A percentile compares a stretch with the other conserved stretches of the same genome.
These are phyloP conservation scores for Latheticus oryzae DNA, from an alignment of 2,888 invertebrate species.

Conservation along the genomic window DNA sequence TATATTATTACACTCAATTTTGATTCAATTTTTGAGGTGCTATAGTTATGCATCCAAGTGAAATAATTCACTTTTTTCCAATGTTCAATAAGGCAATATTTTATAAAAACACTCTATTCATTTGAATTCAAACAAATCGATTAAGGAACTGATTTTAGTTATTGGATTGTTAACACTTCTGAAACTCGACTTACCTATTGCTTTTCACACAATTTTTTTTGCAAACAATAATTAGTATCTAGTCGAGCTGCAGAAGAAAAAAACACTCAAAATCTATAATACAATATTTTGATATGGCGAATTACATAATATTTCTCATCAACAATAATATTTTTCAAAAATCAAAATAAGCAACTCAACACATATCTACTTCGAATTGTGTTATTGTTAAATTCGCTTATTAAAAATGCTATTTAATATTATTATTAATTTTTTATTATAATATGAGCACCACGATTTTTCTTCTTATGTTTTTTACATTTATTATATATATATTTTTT, in stretches of 20 bases:
- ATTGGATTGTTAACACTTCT: conserved; percentile 31
- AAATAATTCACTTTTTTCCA: too few relatives aligned
- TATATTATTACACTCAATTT: too few relatives aligned
- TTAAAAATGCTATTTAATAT: conserved; percentile 39
- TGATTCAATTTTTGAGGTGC: too few relatives aligned
- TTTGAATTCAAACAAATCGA: conserved; percentile 22
- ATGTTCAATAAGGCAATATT: conserved; percentile 11
- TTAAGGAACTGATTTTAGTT: conserved; percentile 11
- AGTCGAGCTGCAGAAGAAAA: neutral
- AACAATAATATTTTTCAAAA: conserved; percentile 29
- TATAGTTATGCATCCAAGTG: too few relatives aligned
- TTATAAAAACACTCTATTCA: conserved; percentile 9
- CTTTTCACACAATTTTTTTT: too few relatives aligned
- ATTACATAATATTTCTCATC: conserved; percentile 40
- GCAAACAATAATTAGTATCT: too few relatives aligned
- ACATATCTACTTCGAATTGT: conserved; percentile 44
- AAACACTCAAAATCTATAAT: conserved; percentile 17
- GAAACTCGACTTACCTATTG: conserved; percentile 45
- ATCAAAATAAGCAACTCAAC: conserved; percentile 34
- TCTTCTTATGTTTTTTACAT: conserved; percentile 20
- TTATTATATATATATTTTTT: conserved; percentile 28
- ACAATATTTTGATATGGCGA: conserved; percentile 48
- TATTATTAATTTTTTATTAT: too few relatives aligned
- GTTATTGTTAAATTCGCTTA: conserved; percentile 40
- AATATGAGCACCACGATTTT: conserved; percentile 50